Conservation (phyloP, 2,888 invertebrate species). For the Eubasilissa splendida region DNA sequence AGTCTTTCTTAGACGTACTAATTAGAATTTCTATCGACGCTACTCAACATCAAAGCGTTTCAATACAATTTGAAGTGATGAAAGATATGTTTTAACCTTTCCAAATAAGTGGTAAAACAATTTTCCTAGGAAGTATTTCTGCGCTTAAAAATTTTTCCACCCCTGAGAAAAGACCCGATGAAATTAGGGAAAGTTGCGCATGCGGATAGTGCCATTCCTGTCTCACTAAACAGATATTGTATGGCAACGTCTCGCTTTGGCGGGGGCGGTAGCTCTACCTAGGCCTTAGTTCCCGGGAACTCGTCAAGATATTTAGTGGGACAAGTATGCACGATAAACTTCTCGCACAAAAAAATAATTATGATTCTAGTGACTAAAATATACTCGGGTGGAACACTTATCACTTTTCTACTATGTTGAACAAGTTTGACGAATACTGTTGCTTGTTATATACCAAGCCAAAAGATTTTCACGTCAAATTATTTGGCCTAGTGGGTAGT, state of each 20-base stretch:
- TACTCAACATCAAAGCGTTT: no score
- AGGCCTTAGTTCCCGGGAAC: slow-evolving; percentile 56
- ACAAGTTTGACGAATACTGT: neutral
- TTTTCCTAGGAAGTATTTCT: slow-evolving; percentile 13
- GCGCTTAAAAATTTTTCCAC: slow-evolving; percentile 9
- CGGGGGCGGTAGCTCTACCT: slow-evolving; percentile 59
- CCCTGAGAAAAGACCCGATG: slow-evolving; percentile 29
- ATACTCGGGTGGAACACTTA: neutral
- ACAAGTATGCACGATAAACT: slow-evolving; percentile 23
- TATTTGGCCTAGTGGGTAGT: no score
- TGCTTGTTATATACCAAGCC: slow-evolving; percentile 4
- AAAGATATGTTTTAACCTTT: no score
- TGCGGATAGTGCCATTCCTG: slow-evolving; percentile 25
- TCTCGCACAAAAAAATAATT: neutral
- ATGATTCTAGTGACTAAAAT: neutral
- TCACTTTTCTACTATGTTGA: neutral
- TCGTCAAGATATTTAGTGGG: slow-evolving; percentile 41
- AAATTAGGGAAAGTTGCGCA: slow-evolving; percentile 42
- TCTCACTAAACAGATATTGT: neutral
- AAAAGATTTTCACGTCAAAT: neutral
- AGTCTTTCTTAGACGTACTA: no score
- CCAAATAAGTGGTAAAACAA: neutral
- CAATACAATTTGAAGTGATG: no score
- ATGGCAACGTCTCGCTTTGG: slow-evolving; percentile 43
- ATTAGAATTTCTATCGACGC: no score